phyloP scores from a whole-genome alignment of 2,113 vertebrate species.

The Anser cygnoides region DNA sequence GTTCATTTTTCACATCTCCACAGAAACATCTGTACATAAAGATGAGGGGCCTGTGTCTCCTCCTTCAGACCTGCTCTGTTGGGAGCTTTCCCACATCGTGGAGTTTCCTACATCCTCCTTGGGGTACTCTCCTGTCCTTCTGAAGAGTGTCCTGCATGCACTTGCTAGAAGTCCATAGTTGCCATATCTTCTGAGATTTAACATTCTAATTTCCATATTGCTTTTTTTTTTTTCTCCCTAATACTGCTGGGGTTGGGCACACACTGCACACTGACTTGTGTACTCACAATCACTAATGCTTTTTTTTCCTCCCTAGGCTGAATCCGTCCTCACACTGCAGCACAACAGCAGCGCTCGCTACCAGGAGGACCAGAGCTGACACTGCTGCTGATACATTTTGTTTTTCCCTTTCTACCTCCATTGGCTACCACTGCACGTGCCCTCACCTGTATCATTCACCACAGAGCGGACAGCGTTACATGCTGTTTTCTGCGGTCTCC shows the following conservation, averaged over 20 bases:
- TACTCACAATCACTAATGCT: rapidly evolving
- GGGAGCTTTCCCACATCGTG: background rate
- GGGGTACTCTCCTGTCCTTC: background rate
- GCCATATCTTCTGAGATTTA: background rate
- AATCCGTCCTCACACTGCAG: background rate
- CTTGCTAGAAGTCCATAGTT: background rate
- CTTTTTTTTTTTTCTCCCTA: background rate
- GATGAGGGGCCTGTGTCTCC: background rate
- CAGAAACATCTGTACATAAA: background rate
- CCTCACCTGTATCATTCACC: background rate
- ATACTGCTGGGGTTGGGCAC: background rate
- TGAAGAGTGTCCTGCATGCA: rapidly evolving
- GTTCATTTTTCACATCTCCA: background rate
- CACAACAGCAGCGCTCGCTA: rapidly evolving
- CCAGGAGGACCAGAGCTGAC: background rate
- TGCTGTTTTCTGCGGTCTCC: background rate
- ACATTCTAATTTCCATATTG: background rate
- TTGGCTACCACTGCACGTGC: rapidly evolving
- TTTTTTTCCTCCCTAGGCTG: background rate
- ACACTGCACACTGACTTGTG: rapidly evolving
- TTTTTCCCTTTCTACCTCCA: background rate
- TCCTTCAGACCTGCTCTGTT: background rate
- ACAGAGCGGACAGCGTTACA: background rate
- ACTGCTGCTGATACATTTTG: background rate
- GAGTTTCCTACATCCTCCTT: background rate